A percentile compares a stretch with the other conserved stretches of the same genome.
Evolutionary conservation across 1,140 invertebrate genomes (phyloP).

Genomic region (Oncopodura yosiiana): DNA sequence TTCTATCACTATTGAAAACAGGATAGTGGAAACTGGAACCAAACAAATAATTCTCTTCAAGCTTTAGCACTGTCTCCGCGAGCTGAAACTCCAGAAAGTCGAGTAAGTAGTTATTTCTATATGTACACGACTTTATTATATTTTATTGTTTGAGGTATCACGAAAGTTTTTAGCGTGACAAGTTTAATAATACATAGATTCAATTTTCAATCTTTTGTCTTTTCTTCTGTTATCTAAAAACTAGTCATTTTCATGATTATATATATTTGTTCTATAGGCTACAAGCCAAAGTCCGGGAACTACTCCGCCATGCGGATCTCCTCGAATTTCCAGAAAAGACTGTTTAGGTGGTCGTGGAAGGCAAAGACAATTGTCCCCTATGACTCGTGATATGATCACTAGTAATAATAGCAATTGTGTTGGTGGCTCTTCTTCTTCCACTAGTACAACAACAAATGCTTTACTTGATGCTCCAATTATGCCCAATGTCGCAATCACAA

Average conservation of each 20-base stretch:
- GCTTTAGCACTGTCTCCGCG: constrained; percentile 47
- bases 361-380: background rate
- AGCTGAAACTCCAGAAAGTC: constrained; percentile 41
- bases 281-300: constrained; percentile 23
- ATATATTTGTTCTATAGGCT: background rate
- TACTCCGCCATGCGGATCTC: constrained; percentile 31
- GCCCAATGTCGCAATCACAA: background rate
- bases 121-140: no score
- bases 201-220: no score
- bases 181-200: no score
- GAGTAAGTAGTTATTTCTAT: no score
- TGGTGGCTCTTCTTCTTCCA: background rate
- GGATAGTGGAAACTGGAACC: constrained; percentile 36
- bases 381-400: background rate
- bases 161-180: constrained; percentile 4
- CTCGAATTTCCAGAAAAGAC: constrained; percentile 21
- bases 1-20: background rate
- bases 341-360: background rate
- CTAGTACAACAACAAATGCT: constrained; percentile 3
- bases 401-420: background rate
- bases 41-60: constrained; percentile 45
- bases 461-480: background rate
- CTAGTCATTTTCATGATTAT: background rate
- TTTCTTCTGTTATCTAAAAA: no score
- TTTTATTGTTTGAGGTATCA: background rate